These are phyloP conservation scores for Dugesia japonica DNA, from an alignment of 2,888 invertebrate species.

Conservation along the genomic window DNA sequence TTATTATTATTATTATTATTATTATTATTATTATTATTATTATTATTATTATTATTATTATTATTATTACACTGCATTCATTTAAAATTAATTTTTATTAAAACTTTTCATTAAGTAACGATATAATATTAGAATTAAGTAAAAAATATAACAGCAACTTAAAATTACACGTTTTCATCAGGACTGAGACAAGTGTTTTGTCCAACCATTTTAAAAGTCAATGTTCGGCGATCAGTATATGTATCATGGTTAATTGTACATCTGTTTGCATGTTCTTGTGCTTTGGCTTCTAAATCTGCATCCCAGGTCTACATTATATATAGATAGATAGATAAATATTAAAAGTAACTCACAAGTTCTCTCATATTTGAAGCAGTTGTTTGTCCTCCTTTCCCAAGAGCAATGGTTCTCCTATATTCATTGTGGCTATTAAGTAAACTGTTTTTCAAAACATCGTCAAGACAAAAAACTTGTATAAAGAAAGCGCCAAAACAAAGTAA, in stretches of 20 bases:
- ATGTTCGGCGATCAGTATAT: not conserved
- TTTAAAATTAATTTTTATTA: too few relatives aligned
- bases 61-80: too few relatives aligned
- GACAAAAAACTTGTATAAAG: not conserved
- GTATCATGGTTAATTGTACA: not conserved
- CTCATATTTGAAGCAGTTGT: not conserved
- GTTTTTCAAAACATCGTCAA: not conserved
- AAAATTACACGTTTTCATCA: not conserved
- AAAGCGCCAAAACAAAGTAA: too few relatives aligned
- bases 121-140: too few relatives aligned
- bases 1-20: too few relatives aligned
- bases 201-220: not conserved
- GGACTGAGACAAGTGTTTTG: not conserved
- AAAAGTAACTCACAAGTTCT: not conserved
- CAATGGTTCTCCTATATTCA: not conserved
- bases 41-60: too few relatives aligned
- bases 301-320: not conserved
- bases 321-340: too few relatives aligned
- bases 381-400: not conserved
- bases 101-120: too few relatives aligned
- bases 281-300: not conserved
- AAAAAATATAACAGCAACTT: not conserved
- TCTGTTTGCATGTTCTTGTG: not conserved
- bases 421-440: not conserved
- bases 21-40: too few relatives aligned